Evolutionary conservation across 2,113 vertebrate genomes (phyloP), one percentile per base, ranked within the genome.

Genomic region (Colistium nudipinnis): DNA sequence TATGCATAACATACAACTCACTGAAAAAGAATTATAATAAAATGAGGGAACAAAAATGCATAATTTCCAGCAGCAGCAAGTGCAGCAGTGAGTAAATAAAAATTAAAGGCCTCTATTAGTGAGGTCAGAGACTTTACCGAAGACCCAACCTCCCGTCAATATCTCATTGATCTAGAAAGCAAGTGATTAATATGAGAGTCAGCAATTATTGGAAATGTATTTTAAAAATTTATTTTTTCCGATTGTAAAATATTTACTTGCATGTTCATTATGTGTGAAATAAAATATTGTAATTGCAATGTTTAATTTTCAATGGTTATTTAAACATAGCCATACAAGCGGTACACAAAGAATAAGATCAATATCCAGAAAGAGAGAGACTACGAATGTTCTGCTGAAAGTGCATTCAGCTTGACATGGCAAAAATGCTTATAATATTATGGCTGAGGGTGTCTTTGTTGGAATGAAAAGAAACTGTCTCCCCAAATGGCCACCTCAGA

Each of bases 401-500:
- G 69, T 49, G 44, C 31, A 66, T 70, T 68, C 60, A 47, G 69
- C 30, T 67, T 70, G 72, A 78, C 62, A 71, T 3, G 36, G 45
- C 55, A 39, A 67, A 81, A 82, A 81, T 43, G 52, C 63, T 71
- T 35, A 48, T 45, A 79, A 76, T 80, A 69, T 77, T 59, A 79
- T 62, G 64, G 86, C 81, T 88, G 88, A 84, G 83, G 85, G 88
- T 73, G 68, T 70, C 73, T 93, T 92, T 91, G 84, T 85, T 68
- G 80, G 82, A 92, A 91, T 89, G 59, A 85, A 89, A 82, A 78
- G 88, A 78, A 89, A 88, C 76, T 91, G 67, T 91, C 88, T 88
- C 89, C 87, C 85, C 41, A 35, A 86, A 90, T 33, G 83, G 81
- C 86, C 81, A 92, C 91, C 89, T 90, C 77, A 81, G 92, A 94